Conservation (phyloP, 2,113 vertebrate species). For the Bombycilla garrulus region DNA sequence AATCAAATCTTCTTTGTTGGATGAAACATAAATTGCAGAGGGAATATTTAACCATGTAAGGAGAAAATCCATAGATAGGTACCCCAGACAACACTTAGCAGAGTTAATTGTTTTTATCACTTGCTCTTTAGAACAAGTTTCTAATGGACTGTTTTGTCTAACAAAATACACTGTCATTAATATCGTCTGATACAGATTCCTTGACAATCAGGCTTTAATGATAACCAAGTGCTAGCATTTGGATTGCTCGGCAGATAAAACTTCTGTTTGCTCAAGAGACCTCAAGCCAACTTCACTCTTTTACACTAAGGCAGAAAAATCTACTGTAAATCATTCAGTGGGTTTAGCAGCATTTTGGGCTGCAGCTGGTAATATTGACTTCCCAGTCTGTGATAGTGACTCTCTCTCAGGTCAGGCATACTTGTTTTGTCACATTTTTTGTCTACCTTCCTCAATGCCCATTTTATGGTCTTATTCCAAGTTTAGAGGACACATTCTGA, state of each 20-base stretch:
- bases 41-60: constrained; percentile 66
- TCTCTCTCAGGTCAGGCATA: neutral
- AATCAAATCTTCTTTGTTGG: constrained; percentile 67
- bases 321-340: neutral
- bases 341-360: neutral
- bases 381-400: neutral
- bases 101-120: constrained; percentile 61
- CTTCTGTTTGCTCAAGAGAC: neutral
- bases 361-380: neutral
- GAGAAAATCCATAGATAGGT: constrained; percentile 68
- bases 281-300: neutral
- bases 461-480: neutral
- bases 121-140: constrained; percentile 24
- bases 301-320: neutral
- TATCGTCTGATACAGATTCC: neutral
- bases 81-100: constrained; percentile 28
- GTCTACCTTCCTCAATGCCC: neutral
- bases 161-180: constrained; percentile 12
- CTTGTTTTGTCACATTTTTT: neutral
- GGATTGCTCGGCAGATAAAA: neutral
- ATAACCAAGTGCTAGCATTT: neutral
- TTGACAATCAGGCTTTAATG: neutral
- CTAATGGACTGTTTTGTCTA: constrained; percentile 15
- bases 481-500: neutral
- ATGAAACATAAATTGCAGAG: constrained; percentile 63